These are phyloP conservation scores for Sebastes iracundus DNA, from an alignment of 2,797 vertebrate genomes.

Conservation along the genomic window DNA sequence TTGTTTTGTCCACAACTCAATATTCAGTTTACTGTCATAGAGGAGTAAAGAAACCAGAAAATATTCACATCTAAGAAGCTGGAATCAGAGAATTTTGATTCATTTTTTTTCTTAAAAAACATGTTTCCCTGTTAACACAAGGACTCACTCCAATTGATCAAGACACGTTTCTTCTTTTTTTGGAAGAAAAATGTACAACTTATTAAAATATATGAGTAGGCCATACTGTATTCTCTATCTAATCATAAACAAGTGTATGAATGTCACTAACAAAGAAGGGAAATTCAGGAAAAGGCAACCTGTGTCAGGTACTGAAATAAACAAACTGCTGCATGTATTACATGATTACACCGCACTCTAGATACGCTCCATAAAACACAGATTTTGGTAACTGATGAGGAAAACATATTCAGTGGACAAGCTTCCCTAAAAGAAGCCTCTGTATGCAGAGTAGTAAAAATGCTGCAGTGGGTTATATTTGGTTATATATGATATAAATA, in stretches of 20 bases:
- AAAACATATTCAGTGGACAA: neutral
- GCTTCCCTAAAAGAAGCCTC: neutral
- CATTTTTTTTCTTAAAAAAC: too few relatives aligned
- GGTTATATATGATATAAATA: neutral
- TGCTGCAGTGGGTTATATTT: constrained; percentile 2
- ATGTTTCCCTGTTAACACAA: too few relatives aligned
- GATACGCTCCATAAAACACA: neutral
- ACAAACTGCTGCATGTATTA: neutral
- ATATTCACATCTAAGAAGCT: too few relatives aligned
- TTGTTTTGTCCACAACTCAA: too few relatives aligned
- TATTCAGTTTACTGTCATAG: too few relatives aligned
- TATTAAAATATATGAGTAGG: neutral
- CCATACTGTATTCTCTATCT: neutral
- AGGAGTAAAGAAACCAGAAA: too few relatives aligned
- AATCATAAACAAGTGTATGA: neutral
- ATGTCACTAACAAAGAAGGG: neutral
- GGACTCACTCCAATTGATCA: neutral
- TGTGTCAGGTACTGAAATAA: neutral
- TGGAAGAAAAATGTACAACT: neutral
- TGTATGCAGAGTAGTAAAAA: neutral
- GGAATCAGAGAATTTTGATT: too few relatives aligned
- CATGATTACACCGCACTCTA: neutral
- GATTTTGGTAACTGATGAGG: neutral
- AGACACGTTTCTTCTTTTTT: neutral
- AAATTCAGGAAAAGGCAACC: neutral